Base-by-base conservation (phyloP, 2,888 invertebrate species). In the Idaea dimidiata region DNA sequence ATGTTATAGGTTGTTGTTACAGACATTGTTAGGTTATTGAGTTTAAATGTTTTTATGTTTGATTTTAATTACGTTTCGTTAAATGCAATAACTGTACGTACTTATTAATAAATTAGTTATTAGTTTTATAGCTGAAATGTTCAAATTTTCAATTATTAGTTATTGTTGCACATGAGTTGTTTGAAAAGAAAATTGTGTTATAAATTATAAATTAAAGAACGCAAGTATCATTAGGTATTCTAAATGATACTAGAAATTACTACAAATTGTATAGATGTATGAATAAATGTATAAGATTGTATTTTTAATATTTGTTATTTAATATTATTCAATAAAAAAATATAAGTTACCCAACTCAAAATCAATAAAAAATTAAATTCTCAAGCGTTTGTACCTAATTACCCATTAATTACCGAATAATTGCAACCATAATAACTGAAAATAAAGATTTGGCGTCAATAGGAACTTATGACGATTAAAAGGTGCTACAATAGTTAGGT, bases 1-100 rank as follows among this genome's bases (percentile, higher is more conserved):
- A 61, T 64, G 63, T 64, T 66, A 63, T 43, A 57, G 56, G 62
- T 63, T 54, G 57, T 68, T 62, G 63, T 64, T 61, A 61, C 54
- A 10, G 63, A 58, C 18, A 57, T 64, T 57, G 17, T 59, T 24
- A 24, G 24, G 53, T 43, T 65, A 62, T 66, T 67, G 66, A 57
- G 64, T 67, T 67, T 55, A 33, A 54, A 56, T 53, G 57, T 61
- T 61, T 64, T 53, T 64, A 43, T 43, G 43, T 43, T 43, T 43
- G 43, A 43, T 43, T 43, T 43, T 43, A 43, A 2, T 43, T 43
- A 43, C 10, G 43, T 43, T 43, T 43, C 10, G 43, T 5, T 43
- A 14, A 43, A 43, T 43, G 43, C 43, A 43, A 43, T 43, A 43
- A 43, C 43, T 43, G 14, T 43, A 43, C 10, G 7, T 43, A 43